Base-by-base conservation (phyloP, 2,888 invertebrate genomes). In the Dynastes hyllus region DNA sequence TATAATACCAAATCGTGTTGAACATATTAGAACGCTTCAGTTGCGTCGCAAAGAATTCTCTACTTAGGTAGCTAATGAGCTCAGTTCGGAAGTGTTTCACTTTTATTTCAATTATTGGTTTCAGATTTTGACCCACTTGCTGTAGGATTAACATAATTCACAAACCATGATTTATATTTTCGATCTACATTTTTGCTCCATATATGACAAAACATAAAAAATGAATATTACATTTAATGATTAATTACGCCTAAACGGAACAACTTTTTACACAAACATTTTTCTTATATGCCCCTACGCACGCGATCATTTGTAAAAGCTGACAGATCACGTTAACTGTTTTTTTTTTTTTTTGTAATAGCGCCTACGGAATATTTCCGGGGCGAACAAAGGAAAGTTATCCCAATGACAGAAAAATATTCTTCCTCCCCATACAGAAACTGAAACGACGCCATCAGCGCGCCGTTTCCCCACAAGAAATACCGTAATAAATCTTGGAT, bases 401-500 rank as follows among this genome's bases (percentile, higher is more conserved):
- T 2, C 22, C 55, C 29, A 63, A 32, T 13, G 13, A 29, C 63
- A 63, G 63, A 63, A 63, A 63, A 63, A 32, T 63, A 63, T 63
- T 63, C 63, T 32, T 63, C 27, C 63, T 29, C 13, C 29, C 32
- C 6, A 63, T 9, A 27, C 16, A 27, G 63, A 29, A 37, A 58
- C 73, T 73, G 16, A 73, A 73, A 73, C 40, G 55, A 37, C 22
- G 61, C n/a, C 73, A 73, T 71, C 71, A 55, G 55, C 53, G 58
- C 22, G n/a, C 5, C 13, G n/a, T 53, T 61, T 22, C 40, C 58
- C 73, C 58, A 58, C 73, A 73, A 73, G 58, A 73, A 73, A 61
- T 27, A 61, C 73, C 58, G 16, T 58, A 58, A 73, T 73, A 73
- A 73, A 73, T 73, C 73, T 73, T 73, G 73, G 58, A 73, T 73